These are phyloP conservation scores for Cylindroiulus punctatus DNA, from an alignment of 2,888 invertebrate species.

Conservation along the genomic window DNA sequence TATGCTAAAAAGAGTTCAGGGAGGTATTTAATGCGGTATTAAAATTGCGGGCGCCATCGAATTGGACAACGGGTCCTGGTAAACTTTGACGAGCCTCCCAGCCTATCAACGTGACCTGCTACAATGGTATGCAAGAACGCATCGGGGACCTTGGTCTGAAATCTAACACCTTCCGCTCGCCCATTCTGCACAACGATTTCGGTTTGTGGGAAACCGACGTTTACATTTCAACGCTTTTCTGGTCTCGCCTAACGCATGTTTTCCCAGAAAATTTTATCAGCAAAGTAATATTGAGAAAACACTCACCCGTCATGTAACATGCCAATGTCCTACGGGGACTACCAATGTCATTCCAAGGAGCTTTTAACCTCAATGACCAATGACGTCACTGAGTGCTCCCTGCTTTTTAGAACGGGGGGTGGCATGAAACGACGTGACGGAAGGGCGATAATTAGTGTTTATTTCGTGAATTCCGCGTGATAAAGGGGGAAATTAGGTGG, in stretches of 20 bases:
- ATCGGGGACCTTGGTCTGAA: conserved; percentile 23
- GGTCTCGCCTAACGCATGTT: conserved; percentile 59
- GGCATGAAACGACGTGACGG: conserved; percentile 20
- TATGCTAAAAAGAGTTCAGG: background rate
- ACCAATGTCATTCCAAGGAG: conserved; percentile 64
- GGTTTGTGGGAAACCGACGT: conserved; percentile 42
- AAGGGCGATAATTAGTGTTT: background rate
- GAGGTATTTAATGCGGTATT: background rate
- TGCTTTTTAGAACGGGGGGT: background rate
- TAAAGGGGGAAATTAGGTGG: background rate
- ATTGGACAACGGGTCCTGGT: conserved; percentile 36
- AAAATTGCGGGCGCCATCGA: conserved; percentile 43
- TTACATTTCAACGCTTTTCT: conserved; percentile 32
- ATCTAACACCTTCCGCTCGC: conserved; percentile 7
- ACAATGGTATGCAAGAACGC: conserved; percentile 47
- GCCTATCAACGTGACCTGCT: conserved; percentile 52
- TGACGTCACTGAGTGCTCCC: conserved; percentile 61
- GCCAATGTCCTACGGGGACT: conserved; percentile 66
- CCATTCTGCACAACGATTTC: conserved; percentile 33
- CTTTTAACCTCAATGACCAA: conserved; percentile 64
- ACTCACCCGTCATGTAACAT: conserved; percentile 70
- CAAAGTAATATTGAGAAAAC: conserved; percentile 70
- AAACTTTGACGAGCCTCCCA: conserved; percentile 43
- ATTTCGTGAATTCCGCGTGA: background rate
- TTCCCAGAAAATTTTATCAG: conserved; percentile 69